Evolutionary conservation across 2,888 invertebrate species (phyloP), one percentile per base, ranked within the genome.

Genomic region (Psococerastis gibbosa): DNA sequence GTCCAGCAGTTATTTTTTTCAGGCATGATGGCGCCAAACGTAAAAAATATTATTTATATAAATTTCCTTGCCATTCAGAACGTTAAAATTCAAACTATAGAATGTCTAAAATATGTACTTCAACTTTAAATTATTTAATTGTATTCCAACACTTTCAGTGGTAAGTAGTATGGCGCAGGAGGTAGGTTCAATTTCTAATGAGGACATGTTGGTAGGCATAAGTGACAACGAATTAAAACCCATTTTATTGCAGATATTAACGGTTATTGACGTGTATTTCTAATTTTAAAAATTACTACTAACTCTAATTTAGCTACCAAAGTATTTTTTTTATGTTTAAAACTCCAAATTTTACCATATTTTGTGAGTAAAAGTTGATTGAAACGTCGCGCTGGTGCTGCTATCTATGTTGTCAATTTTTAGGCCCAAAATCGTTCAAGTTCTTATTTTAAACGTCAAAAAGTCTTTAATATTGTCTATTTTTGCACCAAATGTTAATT

Each of bases 331-430:
- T n/a, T n/a, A n/a, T n/a, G n/a, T n/a, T n/a, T n/a, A n/a, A n/a
- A n/a, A n/a, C n/a, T n/a, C n/a, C n/a, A n/a, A n/a, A n/a, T n/a
- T n/a, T n/a, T n/a, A n/a, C n/a, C n/a, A n/a, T n/a, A n/a, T n/a
- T n/a, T n/a, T n/a, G n/a, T n/a, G n/a, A n/a, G n/a, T n/a, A n/a
- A n/a, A n/a, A n/a, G n/a, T n/a, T 47, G 48, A 50, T 49, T 47
- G 50, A 50, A 52, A 50, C 45, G 46, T 66, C 66, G 66, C 64
- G 66, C 66, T 65, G 61, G 70, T 71, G 70, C 70, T 73, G 78
- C 78, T 77, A 74, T 72, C 78, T 79, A 70, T 72, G 73, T 74
- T 78, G 78, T 78, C 78, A 78, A 78, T 76, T 76, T 70, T 70
- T 70, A 68, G 69, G 70, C 65, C 65, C 66, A 64, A 66, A 66